Evolutionary conservation across 2,888 invertebrate species (phyloP), one percentile per base, ranked within the genome.

Genomic region (Uropetala carovei): DNA sequence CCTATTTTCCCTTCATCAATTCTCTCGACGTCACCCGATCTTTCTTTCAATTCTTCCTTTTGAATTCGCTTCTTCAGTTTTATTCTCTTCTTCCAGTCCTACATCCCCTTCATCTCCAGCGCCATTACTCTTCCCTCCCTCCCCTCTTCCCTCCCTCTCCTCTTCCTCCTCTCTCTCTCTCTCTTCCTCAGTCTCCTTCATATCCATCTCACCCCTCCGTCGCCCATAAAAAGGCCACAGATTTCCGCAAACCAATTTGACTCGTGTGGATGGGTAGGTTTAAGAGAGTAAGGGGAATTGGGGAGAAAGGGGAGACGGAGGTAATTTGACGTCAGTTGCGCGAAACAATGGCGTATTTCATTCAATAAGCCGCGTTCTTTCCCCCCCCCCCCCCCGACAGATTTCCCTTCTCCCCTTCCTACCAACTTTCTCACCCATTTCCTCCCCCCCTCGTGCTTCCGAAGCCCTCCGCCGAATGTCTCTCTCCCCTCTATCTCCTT

Each of bases 341-440:
- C 58, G 91, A 92, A 91, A 92, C 92, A 92, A 92, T 91, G 81
- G 91, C 83, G 89, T 92, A 92, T 92, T 92, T 92, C 92, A 92
- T 64, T 91, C 85, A 84, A 86, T 60, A 60, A 86, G 86, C 58
- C 85, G 57, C 22, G 22, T 57, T 85, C 57, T 58, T 58, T 85
- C n/a, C 56, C n/a, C 84, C 56, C 56, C 84, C 56, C 56, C n/a
- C 18, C 56, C 13, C 84, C 43, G 56, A n/a, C n/a, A 84, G 43
- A 56, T 56, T n/a, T 84, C 58, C 85, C 85, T 57, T 57, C 56
- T 85, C 58, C 3, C 75, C n/a, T 75, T 4, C n/a, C 64, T 16
- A n/a, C 64, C 64, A 14, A 43, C 27, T 75, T 75, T 75, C 75
- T 57, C 58, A 18, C n/a, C 22, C 85, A 57, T 58, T 85, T n/a